Conservation (phyloP, 2,113 vertebrate species). For the Melanerpes formicivorus region DNA sequence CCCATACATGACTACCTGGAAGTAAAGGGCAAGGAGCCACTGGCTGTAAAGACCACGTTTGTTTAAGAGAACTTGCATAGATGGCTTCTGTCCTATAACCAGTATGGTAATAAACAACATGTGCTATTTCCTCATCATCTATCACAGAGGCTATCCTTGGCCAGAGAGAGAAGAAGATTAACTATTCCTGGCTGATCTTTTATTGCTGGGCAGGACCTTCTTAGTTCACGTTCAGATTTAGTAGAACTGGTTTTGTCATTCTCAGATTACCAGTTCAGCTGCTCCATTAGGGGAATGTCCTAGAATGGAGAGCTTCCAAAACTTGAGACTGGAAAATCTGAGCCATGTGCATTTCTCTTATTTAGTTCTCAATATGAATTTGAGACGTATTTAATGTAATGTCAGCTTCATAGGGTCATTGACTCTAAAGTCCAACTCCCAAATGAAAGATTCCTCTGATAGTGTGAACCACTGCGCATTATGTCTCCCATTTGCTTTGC, state of each 20-base stretch:
- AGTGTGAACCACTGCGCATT: background rate
- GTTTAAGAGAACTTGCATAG: conserved; percentile 28
- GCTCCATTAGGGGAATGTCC: background rate
- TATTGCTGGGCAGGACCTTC: conserved; percentile 27
- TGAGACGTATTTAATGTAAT: conserved; percentile 15
- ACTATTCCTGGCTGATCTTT: conserved; percentile 47
- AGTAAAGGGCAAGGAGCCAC: background rate
- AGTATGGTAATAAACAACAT: background rate
- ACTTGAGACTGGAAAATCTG: background rate
- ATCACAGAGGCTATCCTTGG: conserved; percentile 26
- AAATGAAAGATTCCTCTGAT: background rate
- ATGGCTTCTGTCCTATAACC: conserved; percentile 39
- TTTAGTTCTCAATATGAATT: background rate
- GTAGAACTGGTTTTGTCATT: conserved; percentile 23
- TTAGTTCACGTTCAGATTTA: conserved; percentile 16
- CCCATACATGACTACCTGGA: background rate
- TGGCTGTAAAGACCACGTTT: background rate
- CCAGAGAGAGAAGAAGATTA: conserved; percentile 12
- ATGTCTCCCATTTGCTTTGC: background rate
- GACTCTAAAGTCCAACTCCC: background rate
- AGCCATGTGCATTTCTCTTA: background rate
- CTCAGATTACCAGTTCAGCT: conserved; percentile 26
- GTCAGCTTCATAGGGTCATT: background rate
- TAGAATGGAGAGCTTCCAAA: background rate
- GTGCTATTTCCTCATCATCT: conserved; percentile 33